These are phyloP conservation scores for Bos javanicus DNA, from an alignment of 2,113 vertebrate genomes.

Conservation along the genomic window DNA sequence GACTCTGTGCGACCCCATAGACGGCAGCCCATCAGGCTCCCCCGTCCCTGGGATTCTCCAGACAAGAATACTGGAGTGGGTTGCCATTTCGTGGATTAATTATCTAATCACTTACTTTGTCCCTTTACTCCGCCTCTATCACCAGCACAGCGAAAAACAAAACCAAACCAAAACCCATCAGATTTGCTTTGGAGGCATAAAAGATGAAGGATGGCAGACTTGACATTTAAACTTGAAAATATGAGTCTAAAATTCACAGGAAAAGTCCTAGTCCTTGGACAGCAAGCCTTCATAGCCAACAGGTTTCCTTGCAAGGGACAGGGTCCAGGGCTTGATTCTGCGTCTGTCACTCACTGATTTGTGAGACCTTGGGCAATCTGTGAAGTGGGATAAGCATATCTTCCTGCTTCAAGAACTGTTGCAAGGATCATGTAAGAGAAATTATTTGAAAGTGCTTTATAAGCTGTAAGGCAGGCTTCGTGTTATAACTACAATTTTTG, in stretches of 20 bases:
- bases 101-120: not conserved
- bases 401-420: not conserved
- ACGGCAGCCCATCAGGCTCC: too few species aligned
- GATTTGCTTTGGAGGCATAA: not conserved
- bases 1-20: too few species aligned
- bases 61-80: too few species aligned
- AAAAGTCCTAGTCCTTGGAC: not conserved
- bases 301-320: not conserved
- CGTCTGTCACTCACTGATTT: not conserved
- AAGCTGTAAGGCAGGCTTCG: not conserved
- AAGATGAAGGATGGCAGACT: not conserved
- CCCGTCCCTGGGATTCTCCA: too few species aligned
- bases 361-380: not conserved
- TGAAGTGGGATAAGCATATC: not conserved
- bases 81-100: not conserved
- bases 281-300: not conserved
- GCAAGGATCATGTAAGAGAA: not conserved
- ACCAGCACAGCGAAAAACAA: not conserved
- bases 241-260: not conserved
- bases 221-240: constrained; percentile 7
- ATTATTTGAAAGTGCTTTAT: not conserved
- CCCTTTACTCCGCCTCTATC: not conserved
- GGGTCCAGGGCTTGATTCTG: not conserved
- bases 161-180: not conserved
- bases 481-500: not conserved